Evolutionary conservation across 2,113 vertebrate genomes (phyloP).

Genomic region (Orientallactaga bullata): DNA sequence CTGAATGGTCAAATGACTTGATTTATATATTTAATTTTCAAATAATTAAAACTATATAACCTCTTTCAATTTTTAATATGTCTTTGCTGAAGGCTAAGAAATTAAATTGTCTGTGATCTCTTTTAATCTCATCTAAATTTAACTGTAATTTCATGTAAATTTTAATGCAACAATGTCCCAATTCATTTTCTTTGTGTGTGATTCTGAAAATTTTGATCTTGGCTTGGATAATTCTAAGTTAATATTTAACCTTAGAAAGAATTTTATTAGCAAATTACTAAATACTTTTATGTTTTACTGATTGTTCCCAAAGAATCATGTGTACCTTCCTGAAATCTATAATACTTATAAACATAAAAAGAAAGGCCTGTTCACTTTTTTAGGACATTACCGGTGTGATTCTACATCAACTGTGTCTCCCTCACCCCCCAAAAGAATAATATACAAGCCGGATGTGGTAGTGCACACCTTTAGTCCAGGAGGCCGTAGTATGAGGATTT

Average conservation of each 20-base stretch:
- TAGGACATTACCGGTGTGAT: background rate
- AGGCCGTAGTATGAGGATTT: too few relatives aligned
- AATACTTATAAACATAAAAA: background rate
- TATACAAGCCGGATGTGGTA: background rate
- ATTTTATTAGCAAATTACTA: conserved; percentile 82
- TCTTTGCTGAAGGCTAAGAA: background rate
- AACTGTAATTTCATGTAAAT: conserved; percentile 44
- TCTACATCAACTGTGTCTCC: conserved; percentile 45
- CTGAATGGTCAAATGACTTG: background rate
- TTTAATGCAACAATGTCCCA: conserved; percentile 36
- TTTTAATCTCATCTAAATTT: conserved; percentile 56
- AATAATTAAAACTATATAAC: background rate
- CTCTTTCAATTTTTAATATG: background rate
- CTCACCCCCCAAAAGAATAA: conserved; percentile 47
- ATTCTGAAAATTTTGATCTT: conserved; percentile 63
- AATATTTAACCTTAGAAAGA: conserved; percentile 75
- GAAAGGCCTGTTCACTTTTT: background rate
- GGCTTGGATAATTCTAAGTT: conserved; percentile 66
- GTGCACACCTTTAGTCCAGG: too few relatives aligned
- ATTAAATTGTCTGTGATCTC: background rate
- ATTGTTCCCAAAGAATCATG: conserved; percentile 48
- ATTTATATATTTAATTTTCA: background rate
- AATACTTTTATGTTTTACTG: conserved; percentile 81
- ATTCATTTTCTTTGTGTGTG: conserved; percentile 15
- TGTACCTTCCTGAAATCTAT: conserved; percentile 47